Conservation (phyloP, 2,113 vertebrate genomes). For the Chauna torquata region DNA sequence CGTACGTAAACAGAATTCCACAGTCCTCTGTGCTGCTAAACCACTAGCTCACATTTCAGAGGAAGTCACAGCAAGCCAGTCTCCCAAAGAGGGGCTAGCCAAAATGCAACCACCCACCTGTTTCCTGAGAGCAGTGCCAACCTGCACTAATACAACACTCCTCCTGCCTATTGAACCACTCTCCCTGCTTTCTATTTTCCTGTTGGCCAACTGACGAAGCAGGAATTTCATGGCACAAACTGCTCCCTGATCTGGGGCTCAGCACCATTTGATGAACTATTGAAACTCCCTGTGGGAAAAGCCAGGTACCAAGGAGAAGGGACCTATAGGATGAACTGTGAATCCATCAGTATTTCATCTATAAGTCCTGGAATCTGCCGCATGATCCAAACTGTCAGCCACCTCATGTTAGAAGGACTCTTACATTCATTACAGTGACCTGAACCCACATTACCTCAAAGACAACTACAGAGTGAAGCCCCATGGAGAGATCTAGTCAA, state of each 20-base stretch:
- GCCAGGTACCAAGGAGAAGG: background rate
- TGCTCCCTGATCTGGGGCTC: background rate
- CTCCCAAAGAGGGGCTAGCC: background rate
- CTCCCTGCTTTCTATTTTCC: background rate
- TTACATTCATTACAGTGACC: background rate
- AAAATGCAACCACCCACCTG: background rate
- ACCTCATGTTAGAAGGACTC: background rate
- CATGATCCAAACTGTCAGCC: background rate
- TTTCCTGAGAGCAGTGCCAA: background rate
- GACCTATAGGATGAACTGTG: accelerated
- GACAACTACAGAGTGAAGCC: background rate
- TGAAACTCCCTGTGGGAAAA: background rate
- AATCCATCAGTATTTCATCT: background rate
- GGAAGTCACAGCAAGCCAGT: background rate
- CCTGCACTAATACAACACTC: background rate
- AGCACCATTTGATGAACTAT: background rate
- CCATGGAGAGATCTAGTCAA: background rate
- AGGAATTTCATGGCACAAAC: background rate
- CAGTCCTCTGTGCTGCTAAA: background rate
- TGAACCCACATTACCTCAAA: accelerated
- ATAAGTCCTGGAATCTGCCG: background rate
- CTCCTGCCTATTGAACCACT: background rate
- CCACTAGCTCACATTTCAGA: background rate
- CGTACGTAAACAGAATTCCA: background rate
- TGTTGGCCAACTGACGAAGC: background rate